Conservation (phyloP, 2,888 invertebrate species). For the Drosophila mercatorum region DNA sequence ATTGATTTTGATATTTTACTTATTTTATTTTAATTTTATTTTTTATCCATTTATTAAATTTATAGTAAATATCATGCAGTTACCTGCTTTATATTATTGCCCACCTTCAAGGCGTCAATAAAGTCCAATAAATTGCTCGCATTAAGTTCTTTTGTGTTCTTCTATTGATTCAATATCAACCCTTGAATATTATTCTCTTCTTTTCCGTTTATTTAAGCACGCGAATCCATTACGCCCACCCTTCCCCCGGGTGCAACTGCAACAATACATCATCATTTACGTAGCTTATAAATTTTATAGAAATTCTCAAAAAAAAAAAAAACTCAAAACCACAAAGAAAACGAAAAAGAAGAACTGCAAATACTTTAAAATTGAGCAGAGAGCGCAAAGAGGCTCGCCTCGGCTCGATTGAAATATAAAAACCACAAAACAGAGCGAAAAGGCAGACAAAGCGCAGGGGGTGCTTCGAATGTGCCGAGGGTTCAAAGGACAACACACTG, state of each 20-base stretch:
- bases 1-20: too few species aligned
- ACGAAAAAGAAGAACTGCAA: slow-evolving; percentile 16
- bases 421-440: slow-evolving; percentile 55
- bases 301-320: slow-evolving; percentile 12
- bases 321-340: neutral
- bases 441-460: slow-evolving; percentile 10
- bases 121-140: neutral
- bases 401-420: slow-evolving; percentile 70
- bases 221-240: neutral
- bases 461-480: slow-evolving; percentile 13
- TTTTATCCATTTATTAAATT: too few species aligned
- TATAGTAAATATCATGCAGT: neutral
- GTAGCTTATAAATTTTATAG: slow-evolving; percentile 54
- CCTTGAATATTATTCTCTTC: neutral
- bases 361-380: slow-evolving; percentile 42
- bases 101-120: neutral
- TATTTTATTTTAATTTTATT: too few species aligned
- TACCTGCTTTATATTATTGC: neutral
- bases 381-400: slow-evolving; percentile 6
- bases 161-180: neutral
- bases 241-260: slow-evolving; percentile 31
- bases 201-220: neutral
- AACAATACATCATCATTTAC: slow-evolving; percentile 71
- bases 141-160: neutral
- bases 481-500: slow-evolving; percentile 66